A percentile compares a stretch with the other conserved stretches of the same genome.
These are phyloP conservation scores for Ophion slaviceki DNA, from an alignment of 2,888 invertebrate species.

Conservation along the genomic window DNA sequence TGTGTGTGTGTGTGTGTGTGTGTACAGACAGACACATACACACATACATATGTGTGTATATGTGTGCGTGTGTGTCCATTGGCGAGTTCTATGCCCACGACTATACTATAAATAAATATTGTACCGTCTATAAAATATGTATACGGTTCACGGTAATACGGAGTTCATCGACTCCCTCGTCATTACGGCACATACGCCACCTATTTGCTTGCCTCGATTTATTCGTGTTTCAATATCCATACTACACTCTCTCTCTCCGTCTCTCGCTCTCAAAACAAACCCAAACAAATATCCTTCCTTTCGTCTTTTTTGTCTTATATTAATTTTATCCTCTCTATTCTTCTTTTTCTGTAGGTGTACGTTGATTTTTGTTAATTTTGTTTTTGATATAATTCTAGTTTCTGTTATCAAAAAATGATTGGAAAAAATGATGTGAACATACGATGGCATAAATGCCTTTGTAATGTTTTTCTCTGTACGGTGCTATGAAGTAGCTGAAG, in stretches of 20 bases:
- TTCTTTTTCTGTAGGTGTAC: no score
- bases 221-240: constrained; percentile 1
- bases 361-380: no score
- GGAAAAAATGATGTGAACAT: no score
- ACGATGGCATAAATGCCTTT: no score
- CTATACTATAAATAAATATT: constrained; percentile 9
- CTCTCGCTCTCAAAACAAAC: neutral
- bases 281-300: no score
- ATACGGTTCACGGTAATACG: constrained; percentile 20
- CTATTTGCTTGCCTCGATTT: neutral
- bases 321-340: no score
- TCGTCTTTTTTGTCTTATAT: no score
- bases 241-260: neutral
- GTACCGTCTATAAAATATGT: constrained; percentile 24
- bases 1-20: neutral
- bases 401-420: no score
- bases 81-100: constrained; percentile 1
- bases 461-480: no score
- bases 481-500: no score
- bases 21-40: no score
- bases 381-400: no score
- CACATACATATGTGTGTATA: neutral
- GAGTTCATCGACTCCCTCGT: constrained; percentile 52
- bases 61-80: neutral
- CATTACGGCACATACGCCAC: neutral